Conservation (phyloP, 2,113 vertebrate species). For the Paradoxurus hermaphroditus region DNA sequence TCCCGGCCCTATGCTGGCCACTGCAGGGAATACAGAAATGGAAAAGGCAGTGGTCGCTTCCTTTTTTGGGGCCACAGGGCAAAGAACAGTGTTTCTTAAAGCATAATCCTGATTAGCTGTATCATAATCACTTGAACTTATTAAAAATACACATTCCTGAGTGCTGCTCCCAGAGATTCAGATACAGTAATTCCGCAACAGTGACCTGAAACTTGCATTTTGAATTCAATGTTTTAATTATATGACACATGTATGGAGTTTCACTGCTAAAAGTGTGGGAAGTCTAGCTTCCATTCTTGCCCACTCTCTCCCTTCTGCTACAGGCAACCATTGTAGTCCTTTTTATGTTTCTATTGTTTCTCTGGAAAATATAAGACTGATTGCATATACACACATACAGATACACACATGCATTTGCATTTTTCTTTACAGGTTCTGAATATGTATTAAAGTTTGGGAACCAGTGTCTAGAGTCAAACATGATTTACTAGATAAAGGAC, state of each 20-base stretch:
- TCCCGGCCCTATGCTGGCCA: not conserved
- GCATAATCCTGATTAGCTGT: not conserved
- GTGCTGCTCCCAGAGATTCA: not conserved
- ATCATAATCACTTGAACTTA: not conserved
- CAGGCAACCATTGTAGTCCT: not conserved
- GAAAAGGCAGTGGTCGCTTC: not conserved
- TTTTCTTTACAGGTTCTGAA: not conserved
- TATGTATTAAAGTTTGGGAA: not conserved
- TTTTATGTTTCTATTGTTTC: conserved; percentile 20
- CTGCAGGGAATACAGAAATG: not conserved
- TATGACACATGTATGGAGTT: not conserved
- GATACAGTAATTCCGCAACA: not conserved
- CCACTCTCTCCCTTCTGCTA: not conserved
- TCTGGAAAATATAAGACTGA: conserved; percentile 23
- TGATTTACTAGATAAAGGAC: not conserved
- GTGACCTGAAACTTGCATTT: not conserved
- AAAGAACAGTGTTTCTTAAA: not conserved
- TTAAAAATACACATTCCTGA: not conserved
- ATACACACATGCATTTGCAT: not conserved
- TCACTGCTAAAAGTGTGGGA: not conserved
- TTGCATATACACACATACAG: not conserved
- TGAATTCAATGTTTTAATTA: not conserved
- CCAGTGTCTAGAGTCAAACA: not conserved
- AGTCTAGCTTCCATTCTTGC: not conserved
- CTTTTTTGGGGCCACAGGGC: not conserved